Conservation (phyloP, 2,888 invertebrate genomes). For the Cancer borealis region DNA sequence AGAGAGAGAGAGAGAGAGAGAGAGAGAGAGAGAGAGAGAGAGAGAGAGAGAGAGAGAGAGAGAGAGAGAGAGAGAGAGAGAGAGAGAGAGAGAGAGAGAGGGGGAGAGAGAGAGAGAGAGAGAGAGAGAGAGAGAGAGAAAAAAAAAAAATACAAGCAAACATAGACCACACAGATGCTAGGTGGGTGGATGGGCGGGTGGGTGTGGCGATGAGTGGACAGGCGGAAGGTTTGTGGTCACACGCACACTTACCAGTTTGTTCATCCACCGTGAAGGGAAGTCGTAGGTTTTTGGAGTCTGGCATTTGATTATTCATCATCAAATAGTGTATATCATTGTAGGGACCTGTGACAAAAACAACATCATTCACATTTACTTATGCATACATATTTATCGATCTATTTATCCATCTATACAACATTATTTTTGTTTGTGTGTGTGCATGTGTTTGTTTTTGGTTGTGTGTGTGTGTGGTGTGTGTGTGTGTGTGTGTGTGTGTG, state of each 20-base stretch:
- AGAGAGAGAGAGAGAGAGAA: neutral
- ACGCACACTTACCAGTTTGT: neutral
- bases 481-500: no score
- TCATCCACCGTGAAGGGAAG: neutral
- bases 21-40: neutral
- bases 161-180: no score
- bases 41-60: conserved; percentile 1
- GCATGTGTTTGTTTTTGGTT: no score
- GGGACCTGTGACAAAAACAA: neutral
- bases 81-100: neutral
- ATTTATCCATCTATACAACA: no score
- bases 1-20: no score
- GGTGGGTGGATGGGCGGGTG: no score
- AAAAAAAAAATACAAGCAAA: no score
- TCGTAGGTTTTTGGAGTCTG: neutral
- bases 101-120: neutral
- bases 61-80: conserved; percentile 1
- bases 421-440: no score
- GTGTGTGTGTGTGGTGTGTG: no score
- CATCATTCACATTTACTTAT: neutral
- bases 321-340: neutral
- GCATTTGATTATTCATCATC: neutral
- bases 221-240: no score
- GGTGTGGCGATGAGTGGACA: no score
- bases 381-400: no score